phyloP scores from a whole-genome alignment of 2,888 invertebrate species.

The Subacronicta megacephala region DNA sequence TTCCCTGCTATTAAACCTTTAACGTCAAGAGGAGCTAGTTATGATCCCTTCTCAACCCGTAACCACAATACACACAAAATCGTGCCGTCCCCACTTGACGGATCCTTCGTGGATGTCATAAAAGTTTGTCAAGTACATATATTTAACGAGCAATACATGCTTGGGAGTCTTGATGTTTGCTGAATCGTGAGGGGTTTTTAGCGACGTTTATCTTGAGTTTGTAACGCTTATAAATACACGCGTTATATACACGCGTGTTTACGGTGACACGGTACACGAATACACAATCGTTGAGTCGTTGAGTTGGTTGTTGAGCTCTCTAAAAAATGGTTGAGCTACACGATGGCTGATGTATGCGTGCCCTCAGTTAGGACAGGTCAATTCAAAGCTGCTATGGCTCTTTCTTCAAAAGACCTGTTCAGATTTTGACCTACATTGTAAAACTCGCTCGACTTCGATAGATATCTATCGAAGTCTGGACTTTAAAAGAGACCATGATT shows the following conservation, averaged over 20 bases:
- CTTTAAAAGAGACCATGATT: too few relatives aligned
- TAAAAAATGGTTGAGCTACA: too few relatives aligned
- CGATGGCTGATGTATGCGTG: too few relatives aligned
- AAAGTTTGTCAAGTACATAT: conserved; percentile 45
- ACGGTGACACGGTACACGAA: neutral
- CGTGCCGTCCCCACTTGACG: conserved; percentile 30
- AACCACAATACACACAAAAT: conserved; percentile 38
- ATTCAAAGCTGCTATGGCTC: too few relatives aligned
- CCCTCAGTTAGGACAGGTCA: too few relatives aligned
- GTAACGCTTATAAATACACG: conserved; percentile 4
- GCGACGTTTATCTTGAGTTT: conserved; percentile 41
- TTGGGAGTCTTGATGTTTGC: conserved; percentile 28
- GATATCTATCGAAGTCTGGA: too few relatives aligned
- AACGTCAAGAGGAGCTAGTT: conserved; percentile 4
- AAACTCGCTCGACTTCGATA: too few relatives aligned
- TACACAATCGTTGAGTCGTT: neutral
- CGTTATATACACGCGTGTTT: neutral
- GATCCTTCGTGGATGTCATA: conserved; percentile 41
- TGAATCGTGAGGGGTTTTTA: conserved; percentile 30
- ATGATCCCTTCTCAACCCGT: conserved; percentile 31
- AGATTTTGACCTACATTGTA: too few relatives aligned
- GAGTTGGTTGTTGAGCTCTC: too few relatives aligned
- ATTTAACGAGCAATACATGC: conserved; percentile 39
- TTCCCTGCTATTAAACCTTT: neutral
- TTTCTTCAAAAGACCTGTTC: too few relatives aligned